phyloP scores from a whole-genome alignment of 2,888 invertebrate genomes.

The Rotaria magnacalcarata region DNA sequence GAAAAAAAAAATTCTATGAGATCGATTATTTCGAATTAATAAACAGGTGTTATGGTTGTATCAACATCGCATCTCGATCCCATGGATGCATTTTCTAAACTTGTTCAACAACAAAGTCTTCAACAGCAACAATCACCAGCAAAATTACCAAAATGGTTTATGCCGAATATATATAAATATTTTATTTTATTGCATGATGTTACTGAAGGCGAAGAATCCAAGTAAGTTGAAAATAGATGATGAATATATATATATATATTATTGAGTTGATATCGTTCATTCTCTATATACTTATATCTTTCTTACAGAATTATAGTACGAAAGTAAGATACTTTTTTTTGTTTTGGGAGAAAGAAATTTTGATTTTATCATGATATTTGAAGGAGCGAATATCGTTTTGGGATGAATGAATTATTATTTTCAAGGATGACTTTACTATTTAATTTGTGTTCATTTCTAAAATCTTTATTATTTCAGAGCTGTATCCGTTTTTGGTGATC shows the following conservation, averaged over 20 bases:
- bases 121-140: slow-evolving; percentile 66
- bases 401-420: no score
- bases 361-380: no score
- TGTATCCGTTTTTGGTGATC: slow-evolving; percentile 73
- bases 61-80: slow-evolving; percentile 66
- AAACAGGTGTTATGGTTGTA: slow-evolving; percentile 63
- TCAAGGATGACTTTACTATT: no score
- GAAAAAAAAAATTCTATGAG: no score
- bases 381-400: no score
- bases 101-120: slow-evolving; percentile 75
- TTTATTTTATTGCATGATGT: slow-evolving; percentile 84
- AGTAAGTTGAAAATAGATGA: slow-evolving; percentile 62
- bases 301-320: not conserved
- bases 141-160: slow-evolving; percentile 61
- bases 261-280: not conserved
- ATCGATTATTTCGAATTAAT: not conserved
- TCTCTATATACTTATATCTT: not conserved
- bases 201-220: slow-evolving; percentile 67
- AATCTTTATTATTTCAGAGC: slow-evolving; percentile 65
- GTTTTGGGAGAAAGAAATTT: not conserved
- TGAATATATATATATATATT: not conserved
- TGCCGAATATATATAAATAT: slow-evolving; percentile 67
- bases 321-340: not conserved
- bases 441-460: no score
- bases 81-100: slow-evolving; percentile 73